Evolutionary conservation across 2,888 invertebrate species (phyloP), one percentile per base, ranked within the genome.

Genomic region (Luperina testacea): DNA sequence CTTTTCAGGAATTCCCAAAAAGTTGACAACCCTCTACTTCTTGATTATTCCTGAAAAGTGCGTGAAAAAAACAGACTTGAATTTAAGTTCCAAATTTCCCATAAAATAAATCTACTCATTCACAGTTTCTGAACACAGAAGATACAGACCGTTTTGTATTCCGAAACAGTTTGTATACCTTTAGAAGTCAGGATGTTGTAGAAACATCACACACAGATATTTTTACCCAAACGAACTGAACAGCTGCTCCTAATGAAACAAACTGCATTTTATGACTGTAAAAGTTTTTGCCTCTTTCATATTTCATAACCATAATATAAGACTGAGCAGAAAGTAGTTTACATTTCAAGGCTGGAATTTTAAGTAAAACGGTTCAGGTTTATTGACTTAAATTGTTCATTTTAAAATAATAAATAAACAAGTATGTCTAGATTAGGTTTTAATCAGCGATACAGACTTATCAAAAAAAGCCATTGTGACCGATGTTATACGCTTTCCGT

Each of bases 131-230:
- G 15, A 68, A 53, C 24, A 68, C 63, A 67, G 75, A 45, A 69
- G 48, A 53, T 27, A 82, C 68, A 61, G 6, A 17, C 17, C 27
- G 63, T 63, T 74, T 76, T 45, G 73, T 74, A 65, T 80, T 45
- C 57, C 57, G 45, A 68, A 74, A 48, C 64, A 51, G 67, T 59
- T 59, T 73, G 63, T 61, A 38, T 67, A 72, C 24, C 81, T 73
- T 80, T 72, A 73, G 68, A 79, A 74, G 75, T 75, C 80, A 64
- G 86, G 90, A 91, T 87, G 90, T 86, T 89, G 89, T 85, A 90
- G 90, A 91, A 92, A 92, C 90, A 91, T 93, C 92, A 94, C 92
- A 90, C 90, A 88, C 85, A 92, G 92, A 88, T 95, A 94, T 94
- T 95, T 95, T 93, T 94, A 94, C 90, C 93, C 91, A 82, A 91